Evolutionary conservation across 2,113 vertebrate genomes (phyloP).

Genomic region (Laticauda colubrina): DNA sequence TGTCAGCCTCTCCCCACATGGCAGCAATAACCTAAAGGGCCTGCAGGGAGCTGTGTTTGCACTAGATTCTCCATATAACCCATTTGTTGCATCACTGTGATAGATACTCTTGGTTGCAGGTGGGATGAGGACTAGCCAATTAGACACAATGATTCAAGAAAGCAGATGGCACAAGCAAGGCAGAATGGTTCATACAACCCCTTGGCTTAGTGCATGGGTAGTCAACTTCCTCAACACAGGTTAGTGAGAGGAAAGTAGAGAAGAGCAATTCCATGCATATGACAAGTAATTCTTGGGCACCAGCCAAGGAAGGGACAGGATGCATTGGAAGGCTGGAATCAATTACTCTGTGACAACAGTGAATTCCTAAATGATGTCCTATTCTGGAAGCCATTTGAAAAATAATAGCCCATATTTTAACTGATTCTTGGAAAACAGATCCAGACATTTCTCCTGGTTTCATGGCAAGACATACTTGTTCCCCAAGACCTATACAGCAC

Average conservation of each 20-base stretch:
- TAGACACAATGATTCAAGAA: not conserved
- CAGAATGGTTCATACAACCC: not conserved
- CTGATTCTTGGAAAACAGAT: not conserved
- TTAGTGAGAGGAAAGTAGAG: not conserved
- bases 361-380: not conserved
- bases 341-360: not conserved
- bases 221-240: not conserved
- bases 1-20: not conserved
- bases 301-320: not conserved
- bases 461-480: not conserved
- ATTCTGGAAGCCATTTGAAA: not conserved
- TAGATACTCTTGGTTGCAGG: not conserved
- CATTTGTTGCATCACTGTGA: not conserved
- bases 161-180: not conserved
- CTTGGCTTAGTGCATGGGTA: not conserved
- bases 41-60: not conserved
- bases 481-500: accelerated
- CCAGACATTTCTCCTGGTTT: not conserved
- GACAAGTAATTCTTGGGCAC: not conserved
- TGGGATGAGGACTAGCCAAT: constrained; percentile 11
- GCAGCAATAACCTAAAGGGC: not conserved
- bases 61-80: not conserved
- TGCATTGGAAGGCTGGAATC: not conserved
- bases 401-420: not conserved
- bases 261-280: constrained; percentile 12